Conservation (phyloP, 2,888 invertebrate genomes). For the Drosophila atripex region DNA sequence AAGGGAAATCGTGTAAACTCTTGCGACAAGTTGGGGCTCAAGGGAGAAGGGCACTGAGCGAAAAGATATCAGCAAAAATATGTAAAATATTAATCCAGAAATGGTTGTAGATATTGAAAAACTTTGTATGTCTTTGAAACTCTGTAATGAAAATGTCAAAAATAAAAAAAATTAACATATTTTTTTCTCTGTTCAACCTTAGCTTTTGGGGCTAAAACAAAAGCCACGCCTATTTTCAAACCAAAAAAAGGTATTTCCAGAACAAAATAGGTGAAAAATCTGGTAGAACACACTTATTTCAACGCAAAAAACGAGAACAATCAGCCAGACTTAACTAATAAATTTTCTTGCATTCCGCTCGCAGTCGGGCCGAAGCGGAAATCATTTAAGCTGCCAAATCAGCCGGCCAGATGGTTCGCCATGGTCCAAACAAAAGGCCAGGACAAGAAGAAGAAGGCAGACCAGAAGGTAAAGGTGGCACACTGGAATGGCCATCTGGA, state of each 20-base stretch:
- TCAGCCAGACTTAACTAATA: slow-evolving; percentile 74
- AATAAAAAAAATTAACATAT: too few species aligned
- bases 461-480: slow-evolving; percentile 19
- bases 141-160: too few species aligned
- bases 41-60: slow-evolving; percentile 24
- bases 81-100: too few species aligned
- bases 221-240: background rate
- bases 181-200: too few species aligned
- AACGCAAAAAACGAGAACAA: slow-evolving; percentile 52
- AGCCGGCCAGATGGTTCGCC: slow-evolving; percentile 60
- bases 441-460: background rate
- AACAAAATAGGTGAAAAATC: slow-evolving; percentile 22
- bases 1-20: slow-evolving; percentile 50
- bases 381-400: slow-evolving; percentile 79
- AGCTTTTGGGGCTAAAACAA: background rate
- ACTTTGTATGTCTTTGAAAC: too few species aligned
- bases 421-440: slow-evolving; percentile 39
- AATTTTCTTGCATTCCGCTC: slow-evolving; percentile 75
- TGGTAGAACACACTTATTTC: slow-evolving; percentile 34
- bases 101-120: too few species aligned
- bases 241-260: background rate
- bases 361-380: slow-evolving; percentile 55
- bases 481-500: slow-evolving; percentile 41
- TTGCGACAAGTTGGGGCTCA: slow-evolving; percentile 52
- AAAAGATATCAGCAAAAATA: background rate